These are phyloP conservation scores for Tachycineta bicolor DNA, from an alignment of 2,113 vertebrate genomes.

Conservation along the genomic window DNA sequence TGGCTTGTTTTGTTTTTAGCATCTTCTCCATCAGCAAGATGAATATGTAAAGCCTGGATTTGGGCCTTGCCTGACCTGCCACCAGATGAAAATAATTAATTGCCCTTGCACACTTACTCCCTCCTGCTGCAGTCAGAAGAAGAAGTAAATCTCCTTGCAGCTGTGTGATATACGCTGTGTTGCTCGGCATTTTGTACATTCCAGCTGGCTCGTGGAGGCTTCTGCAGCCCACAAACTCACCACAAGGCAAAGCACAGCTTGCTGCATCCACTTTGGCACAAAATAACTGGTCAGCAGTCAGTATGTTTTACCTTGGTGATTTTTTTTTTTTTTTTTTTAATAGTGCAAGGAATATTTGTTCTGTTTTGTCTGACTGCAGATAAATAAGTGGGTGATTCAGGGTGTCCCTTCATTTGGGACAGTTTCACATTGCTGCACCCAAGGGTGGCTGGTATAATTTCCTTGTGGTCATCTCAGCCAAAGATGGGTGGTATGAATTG, in stretches of 20 bases:
- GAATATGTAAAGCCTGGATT: background rate
- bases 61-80: background rate
- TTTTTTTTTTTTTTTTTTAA: no score
- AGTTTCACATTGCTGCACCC: background rate
- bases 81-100: background rate
- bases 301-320: background rate
- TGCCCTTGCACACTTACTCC: background rate
- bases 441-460: background rate
- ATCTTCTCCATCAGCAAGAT: background rate
- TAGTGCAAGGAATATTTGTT: background rate
- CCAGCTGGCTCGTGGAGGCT: background rate
- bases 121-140: background rate
- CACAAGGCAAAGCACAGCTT: background rate
- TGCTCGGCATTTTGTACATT: rapidly evolving
- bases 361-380: background rate
- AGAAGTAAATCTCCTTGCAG: background rate
- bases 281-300: background rate
- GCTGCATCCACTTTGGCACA: background rate
- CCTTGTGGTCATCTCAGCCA: background rate
- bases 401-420: background rate
- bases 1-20: background rate
- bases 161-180: background rate
- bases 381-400: background rate
- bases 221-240: background rate
- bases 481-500: background rate